Evolutionary conservation across 2,888 invertebrate species (phyloP), one percentile per base, ranked within the genome.

Genomic region (Augochlorella aurata): DNA sequence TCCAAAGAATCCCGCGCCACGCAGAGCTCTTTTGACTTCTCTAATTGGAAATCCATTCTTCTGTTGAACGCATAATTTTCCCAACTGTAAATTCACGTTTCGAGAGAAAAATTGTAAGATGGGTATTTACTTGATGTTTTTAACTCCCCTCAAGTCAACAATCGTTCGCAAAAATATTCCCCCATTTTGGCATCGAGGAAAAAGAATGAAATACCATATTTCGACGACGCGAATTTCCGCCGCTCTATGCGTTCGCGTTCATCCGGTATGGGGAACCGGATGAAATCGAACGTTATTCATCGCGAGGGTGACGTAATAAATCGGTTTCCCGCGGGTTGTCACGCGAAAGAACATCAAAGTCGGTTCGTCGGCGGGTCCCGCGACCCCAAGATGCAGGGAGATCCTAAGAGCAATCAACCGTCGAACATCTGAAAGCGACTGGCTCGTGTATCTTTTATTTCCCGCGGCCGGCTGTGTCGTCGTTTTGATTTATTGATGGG

Each of bases 301-400:
- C 54, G 14, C 49, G 18, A 50, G 18, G 14, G 14, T 21, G 47
- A 45, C 63, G 58, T 70, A 70, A 74, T 70, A 74, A 79, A 70
- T 79, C 74, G 68, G 38, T 52, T 74, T 74, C 18, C 54, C 79
- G 21, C 63, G 76, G 21, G 54, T 58, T 52, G 76, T 47, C 54
- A 2, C 52, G 54, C 52, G 61, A 72, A 44, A 54, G 68, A 67
- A 38, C 63, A 72, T 77, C 69, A 77, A 73, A 68, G 75, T 52
- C 38, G 58, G 58, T 14, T 9, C 16, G 54, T 16, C 58, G 18
- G 67, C 24, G 10, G 14, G 10, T 45, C 18, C 21, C 5, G 44
- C 72, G 58, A 45, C 16, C 18, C n/a, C 21, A 54, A 65, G 66
- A 74, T 45, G 54, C 45, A 16, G 16, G 16, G 45, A 29, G 50